Base-by-base conservation (phyloP, 2,113 vertebrate genomes). In the Albula glossodonta region DNA sequence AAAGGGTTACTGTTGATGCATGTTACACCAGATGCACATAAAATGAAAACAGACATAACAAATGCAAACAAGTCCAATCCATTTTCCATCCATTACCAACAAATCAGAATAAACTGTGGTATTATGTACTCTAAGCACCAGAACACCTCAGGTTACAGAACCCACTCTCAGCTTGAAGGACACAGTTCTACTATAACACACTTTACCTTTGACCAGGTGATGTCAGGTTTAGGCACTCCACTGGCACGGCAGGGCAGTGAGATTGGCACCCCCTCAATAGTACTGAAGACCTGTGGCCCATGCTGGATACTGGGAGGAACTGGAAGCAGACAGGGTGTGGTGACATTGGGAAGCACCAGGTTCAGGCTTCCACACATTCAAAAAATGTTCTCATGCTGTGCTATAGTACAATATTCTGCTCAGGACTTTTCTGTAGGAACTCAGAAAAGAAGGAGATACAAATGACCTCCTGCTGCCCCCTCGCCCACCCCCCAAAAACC, bases 211-310 rank as follows among this genome's bases (percentile, higher is more conserved):
- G 97, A 94, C 98, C 98, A 99, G 80, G 93, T 91, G 83, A 99
- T 95, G 48, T 96, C 92, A 0, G 98, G 98, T 83, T 95, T 94
- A 31, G 98, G 98, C 80, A 96, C 94, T 89, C 98, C 98, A 70
- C 88, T 95, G 8, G 96, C 96, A 92, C 92, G 97, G 91, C 98
- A 99, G 0, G 98, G 97, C 81, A 99, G 88, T 0, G 95, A 96
- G 86, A 99, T 92, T 3, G 97, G 93, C 9, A 92, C 92, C 70
- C 96, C 97, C 92, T 99, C 98, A 0, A 99, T 97, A 8, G 97
- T 98, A 88, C 95, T 99, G 91, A 99, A 98, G 84, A 99, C 95
- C 92, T 99, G 98, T 89, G 98, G 98, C 5, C 98, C 97, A 0
- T 99, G 95, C 86, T 98, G 97, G 92, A 99, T 99, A 85, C 95